These are phyloP conservation scores for Horisme vitalbata DNA, from an alignment of 2,888 invertebrate genomes.

Conservation along the genomic window DNA sequence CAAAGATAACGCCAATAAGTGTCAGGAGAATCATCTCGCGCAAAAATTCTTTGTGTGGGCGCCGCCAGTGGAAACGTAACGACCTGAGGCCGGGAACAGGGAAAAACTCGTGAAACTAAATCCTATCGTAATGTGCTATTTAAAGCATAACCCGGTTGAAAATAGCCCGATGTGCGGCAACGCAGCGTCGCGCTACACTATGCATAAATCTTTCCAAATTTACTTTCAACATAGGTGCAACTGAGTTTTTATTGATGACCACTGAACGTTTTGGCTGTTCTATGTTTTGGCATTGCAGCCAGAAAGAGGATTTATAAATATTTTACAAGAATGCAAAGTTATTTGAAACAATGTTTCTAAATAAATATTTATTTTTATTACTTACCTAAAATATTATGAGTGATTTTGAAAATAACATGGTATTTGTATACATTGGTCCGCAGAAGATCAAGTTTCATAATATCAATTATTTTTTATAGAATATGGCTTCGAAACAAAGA, in stretches of 20 bases:
- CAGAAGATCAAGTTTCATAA: not conserved
- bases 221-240: conserved; percentile 75
- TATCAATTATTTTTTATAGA: too few relatives aligned
- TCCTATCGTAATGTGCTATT: conserved; percentile 82
- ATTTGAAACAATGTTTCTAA: too few relatives aligned
- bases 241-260: conserved; percentile 52
- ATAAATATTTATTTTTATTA: too few relatives aligned
- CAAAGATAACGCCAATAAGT: conserved; percentile 51
- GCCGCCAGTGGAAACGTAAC: conserved; percentile 61
- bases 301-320: conserved; percentile 1
- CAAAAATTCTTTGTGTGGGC: conserved; percentile 70
- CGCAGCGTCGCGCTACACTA: conserved; percentile 73
- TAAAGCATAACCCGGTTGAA: conserved; percentile 81
- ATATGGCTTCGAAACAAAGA: not conserved
- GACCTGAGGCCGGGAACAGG: conserved; percentile 68
- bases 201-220: conserved; percentile 80
- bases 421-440: too few relatives aligned
- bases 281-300: conserved; percentile 1
- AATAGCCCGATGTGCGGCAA: conserved; percentile 79
- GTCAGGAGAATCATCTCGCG: conserved; percentile 57
- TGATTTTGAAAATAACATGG: too few relatives aligned
- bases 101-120: conserved; percentile 82
- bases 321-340: too few relatives aligned
- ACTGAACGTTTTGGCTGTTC: conserved; percentile 12
- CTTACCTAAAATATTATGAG: too few relatives aligned